Percentiles rank a stretch among this genome's conserved stretches.
Evolutionary conservation across 2,888 invertebrate genomes (phyloP).

Genomic region (Gastracanthus pulcherrimus): DNA sequence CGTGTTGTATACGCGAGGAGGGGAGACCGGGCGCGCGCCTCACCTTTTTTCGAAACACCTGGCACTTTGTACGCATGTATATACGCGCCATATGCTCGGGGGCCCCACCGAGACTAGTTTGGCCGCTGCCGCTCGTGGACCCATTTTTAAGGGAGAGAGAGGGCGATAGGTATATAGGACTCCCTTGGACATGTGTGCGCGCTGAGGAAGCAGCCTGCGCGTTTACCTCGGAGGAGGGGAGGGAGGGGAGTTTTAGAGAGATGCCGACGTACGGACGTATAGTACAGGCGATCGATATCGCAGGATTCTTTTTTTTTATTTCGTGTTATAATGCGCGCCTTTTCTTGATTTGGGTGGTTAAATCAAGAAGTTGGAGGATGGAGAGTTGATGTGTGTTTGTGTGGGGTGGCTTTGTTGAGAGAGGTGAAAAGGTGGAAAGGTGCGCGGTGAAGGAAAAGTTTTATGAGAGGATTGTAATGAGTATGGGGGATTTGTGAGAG

Average conservation of each 20-base stretch:
- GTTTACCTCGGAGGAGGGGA: background rate
- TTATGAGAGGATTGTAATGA: background rate
- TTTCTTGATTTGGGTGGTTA: constrained; percentile 41
- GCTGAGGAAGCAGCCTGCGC: constrained; percentile 37
- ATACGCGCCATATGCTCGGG: constrained; percentile 71
- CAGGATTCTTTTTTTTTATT: constrained; percentile 2
- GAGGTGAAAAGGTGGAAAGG: background rate
- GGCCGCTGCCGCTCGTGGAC: constrained; percentile 66
- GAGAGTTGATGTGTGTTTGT: constrained; percentile 45
- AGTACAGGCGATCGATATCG: constrained; percentile 44
- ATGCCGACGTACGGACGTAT: constrained; percentile 1
- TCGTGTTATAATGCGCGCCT: constrained; percentile 34
- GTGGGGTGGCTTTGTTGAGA: constrained; percentile 3
- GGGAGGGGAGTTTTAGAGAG: background rate
- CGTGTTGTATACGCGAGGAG: constrained; percentile 54
- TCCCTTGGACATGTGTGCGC: constrained; percentile 35
- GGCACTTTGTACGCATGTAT: constrained; percentile 74
- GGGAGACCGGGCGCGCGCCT: constrained; percentile 63
- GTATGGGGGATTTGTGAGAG: background rate
- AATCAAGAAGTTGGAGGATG: constrained; percentile 41
- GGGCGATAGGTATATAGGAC: too few species aligned
- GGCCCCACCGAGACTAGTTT: constrained; percentile 76
- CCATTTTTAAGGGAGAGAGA: constrained; percentile 70
- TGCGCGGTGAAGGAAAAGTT: constrained; percentile 24
- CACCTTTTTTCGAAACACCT: constrained; percentile 76